Evolutionary conservation across 2,797 vertebrate species (phyloP).

Genomic region (Urophycis tenuis): DNA sequence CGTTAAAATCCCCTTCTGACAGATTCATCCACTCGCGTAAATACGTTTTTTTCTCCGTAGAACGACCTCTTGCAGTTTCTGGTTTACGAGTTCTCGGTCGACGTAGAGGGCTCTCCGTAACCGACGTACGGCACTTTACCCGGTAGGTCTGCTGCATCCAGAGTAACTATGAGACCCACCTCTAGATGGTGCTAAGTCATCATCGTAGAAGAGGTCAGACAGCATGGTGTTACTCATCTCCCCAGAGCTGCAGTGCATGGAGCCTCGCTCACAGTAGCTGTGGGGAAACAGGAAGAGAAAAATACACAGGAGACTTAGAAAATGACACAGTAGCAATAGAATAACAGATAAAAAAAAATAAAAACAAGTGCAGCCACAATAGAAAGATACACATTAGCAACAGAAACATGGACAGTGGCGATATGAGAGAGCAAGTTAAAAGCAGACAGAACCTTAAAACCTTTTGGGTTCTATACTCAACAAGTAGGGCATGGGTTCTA

Average conservation of each 20-base stretch:
- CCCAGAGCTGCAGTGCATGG: slow-evolving; percentile 83
- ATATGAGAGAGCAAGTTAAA: neutral
- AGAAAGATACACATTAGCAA: neutral
- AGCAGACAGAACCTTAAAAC: neutral
- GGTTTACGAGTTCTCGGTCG: too few relatives aligned
- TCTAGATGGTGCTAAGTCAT: slow-evolving; percentile 71
- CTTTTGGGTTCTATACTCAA: too few relatives aligned
- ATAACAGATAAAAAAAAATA: neutral
- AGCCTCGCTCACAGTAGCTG: slow-evolving; percentile 89
- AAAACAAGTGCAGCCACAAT: too few relatives aligned
- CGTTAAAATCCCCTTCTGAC: too few relatives aligned
- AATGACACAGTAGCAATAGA: too few relatives aligned
- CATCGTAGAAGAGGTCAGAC: slow-evolving; percentile 73
- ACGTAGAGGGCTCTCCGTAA: too few relatives aligned
- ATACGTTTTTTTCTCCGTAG: too few relatives aligned
- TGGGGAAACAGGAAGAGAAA: slow-evolving; percentile 15
- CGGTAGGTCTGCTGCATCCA: too few relatives aligned
- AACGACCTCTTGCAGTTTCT: too few relatives aligned
- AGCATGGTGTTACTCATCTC: slow-evolving; percentile 64
- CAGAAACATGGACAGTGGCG: neutral
- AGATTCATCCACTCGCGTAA: too few relatives aligned
- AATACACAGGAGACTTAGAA: too few relatives aligned
- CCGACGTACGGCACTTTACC: too few relatives aligned
- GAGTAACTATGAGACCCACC: slow-evolving; percentile 55
- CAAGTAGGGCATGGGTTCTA: neutral